Evolutionary conservation across 2,113 vertebrate species (phyloP), one percentile per base, ranked within the genome.

Genomic region (Arothron firmamentum): DNA sequence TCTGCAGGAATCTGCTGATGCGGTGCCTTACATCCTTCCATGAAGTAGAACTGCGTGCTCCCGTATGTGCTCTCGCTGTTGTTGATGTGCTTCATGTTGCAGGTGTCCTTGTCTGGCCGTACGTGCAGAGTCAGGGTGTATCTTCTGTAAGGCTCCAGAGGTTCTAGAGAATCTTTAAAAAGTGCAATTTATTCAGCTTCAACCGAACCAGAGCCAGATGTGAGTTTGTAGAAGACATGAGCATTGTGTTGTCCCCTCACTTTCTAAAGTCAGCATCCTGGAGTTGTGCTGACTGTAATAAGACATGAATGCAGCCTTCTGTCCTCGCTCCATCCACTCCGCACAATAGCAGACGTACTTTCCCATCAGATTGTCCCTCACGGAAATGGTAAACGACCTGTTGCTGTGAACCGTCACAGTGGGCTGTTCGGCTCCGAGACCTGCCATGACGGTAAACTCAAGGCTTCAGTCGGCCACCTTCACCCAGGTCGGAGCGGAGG

Each of bases 21-120:
- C 17, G 55, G 38, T 13, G 46, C 70, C 90, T 88, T 82, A 93
- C 92, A 62, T 90, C 91, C 93, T 92, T 93, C 89, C 16, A 45
- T 17, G 56, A 78, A 70, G 38, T 90, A 92, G 62, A 87, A 87
- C 25, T 85, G 84, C 3, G 84, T 75, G 4, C 77, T 78, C 75
- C 85, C 90, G 23, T 86, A 86, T 31, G 89, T 91, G 61, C 20
- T 61, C 70, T 93, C 91, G 1, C 88, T 84, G 77, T 81, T 49
- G 77, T 80, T 80, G 58, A 93, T 49, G 0, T 16, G 55, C 62
- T 88, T 85, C 65, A 89, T 74, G 77, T 84, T 87, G 84, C 92
- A 92, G 18, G 77, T 78, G 2, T 79, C 50, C 42, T 82, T 85
- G 41, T 86, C 2, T 1, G 75, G 66, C 48, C 89, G 72, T 0